Evolutionary conservation across 2,797 vertebrate genomes (phyloP).

Genomic region (Coendou prehensilis): DNA sequence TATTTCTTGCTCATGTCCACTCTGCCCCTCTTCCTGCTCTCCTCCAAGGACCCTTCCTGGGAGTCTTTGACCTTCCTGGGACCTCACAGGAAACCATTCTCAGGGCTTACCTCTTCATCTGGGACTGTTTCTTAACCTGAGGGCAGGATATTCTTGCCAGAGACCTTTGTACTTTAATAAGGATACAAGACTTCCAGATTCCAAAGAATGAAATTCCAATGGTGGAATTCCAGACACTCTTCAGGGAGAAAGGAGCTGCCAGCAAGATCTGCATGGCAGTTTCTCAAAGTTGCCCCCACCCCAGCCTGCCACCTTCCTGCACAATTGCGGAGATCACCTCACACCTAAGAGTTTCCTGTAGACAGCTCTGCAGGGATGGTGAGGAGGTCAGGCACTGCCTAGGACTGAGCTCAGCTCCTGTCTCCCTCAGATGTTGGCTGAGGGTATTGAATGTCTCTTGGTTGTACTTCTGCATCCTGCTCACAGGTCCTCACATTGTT

Average conservation of each 20-base stretch:
- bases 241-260: not conserved
- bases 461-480: not conserved
- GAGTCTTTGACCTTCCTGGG: not conserved
- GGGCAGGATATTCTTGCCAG: not conserved
- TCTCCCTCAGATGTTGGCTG: not conserved
- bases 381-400: not conserved
- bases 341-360: not conserved
- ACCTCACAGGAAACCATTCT: not conserved
- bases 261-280: not conserved
- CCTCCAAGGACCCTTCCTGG: not conserved
- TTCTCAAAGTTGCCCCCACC: not conserved
- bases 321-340: not conserved
- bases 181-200: not conserved
- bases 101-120: not conserved
- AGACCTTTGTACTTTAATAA: not conserved
- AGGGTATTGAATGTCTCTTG: not conserved
- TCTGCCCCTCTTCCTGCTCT: not conserved
- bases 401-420: not conserved
- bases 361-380: rapidly evolving
- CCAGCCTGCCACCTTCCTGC: rapidly evolving
- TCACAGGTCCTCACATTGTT: not conserved
- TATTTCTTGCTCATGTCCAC: not conserved
- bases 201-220: not conserved
- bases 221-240: not conserved
- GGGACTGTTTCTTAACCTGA: not conserved